A percentile compares a stretch with the other conserved stretches of the same genome.
Conservation (phyloP, 1,140 invertebrate genomes). For the Drosophila sp. region DNA sequence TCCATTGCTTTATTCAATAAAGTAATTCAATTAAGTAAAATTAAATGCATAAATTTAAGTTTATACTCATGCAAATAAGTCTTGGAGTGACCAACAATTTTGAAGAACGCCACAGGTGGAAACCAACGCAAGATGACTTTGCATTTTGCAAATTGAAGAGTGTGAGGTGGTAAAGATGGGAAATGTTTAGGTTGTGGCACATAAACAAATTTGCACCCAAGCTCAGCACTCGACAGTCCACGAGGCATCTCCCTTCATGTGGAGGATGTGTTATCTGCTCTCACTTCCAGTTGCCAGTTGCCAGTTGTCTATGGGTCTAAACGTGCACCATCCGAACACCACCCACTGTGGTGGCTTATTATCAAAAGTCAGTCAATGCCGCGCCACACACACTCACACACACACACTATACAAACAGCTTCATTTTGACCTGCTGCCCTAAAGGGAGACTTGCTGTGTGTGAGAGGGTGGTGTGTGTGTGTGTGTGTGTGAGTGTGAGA, state of each 20-base stretch:
- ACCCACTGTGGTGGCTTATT: constrained; percentile 40
- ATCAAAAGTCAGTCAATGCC: constrained; percentile 76
- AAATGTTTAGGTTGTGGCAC: neutral
- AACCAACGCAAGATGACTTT: neutral
- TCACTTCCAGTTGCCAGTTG: constrained; percentile 59
- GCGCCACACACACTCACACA: constrained; percentile 42
- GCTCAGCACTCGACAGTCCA: neutral
- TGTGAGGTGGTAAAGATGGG: neutral
- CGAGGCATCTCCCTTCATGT: neutral
- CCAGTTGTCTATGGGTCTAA: constrained; percentile 24
- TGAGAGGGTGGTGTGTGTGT: neutral
- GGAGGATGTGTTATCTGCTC: constrained; percentile 70
- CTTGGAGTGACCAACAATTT: constrained; percentile 29
- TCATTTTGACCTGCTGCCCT: constrained; percentile 78
- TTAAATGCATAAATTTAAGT: no score
- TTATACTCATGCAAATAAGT: no score
- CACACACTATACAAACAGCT: constrained; percentile 56
- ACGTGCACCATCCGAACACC: constrained; percentile 3
- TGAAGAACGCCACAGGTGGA: constrained; percentile 42
- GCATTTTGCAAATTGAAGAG: neutral
- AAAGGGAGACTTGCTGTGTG: constrained; percentile 43
- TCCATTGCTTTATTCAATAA: no score
- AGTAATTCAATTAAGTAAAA: no score
- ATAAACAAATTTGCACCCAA: constrained; percentile 51
- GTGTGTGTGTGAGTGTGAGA: neutral